Evolutionary conservation across 2,888 invertebrate genomes (phyloP), one percentile per base, ranked within the genome.

Genomic region (Nasonia oneida): DNA sequence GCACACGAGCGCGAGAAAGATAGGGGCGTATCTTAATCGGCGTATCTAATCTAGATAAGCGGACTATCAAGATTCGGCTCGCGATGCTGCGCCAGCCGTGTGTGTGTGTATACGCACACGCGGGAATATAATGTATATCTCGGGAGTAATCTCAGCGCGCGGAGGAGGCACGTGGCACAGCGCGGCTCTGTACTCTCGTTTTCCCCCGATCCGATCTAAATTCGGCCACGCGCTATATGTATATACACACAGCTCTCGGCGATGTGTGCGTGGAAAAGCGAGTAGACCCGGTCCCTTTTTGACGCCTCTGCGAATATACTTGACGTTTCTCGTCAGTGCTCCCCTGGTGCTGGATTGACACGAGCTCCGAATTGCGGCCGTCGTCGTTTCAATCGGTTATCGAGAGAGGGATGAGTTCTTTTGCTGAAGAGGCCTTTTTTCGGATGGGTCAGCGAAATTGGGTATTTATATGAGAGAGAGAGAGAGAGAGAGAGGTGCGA

Each of bases 1-100:
- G 67, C 78, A 33, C 29, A 23, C 64, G 12, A 42, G 71, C 71
- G 71, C n/a, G 70, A 70, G 61, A 71, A 53, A 86, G 86, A 86
- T 84, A 89, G 89, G 90, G 90, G 90, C 90, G 91, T 91, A 93
- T 92, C 92, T 93, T 90, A 90, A 92, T 91, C 92, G 91, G 87
- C 90, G 89, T 92, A 93, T 93, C 93, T 93, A 91, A 93, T 93
- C 93, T 91, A 92, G 93, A 93, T 93, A 91, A 90, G 89, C 88
- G 87, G 33, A n/a, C 70, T 91, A 93, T 92, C 92, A 91, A 92
- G 93, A 93, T 93, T 90, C 90, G 89, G 74, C 91, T 89, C 57
- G 39, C 77, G 57, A 67, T n/a, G 81, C 37, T 53, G 73, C 8
- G 74, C 29, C 29, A 29, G 29, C 29, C 33, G 53, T 61, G 29